Conservation (phyloP, 2,113 vertebrate genomes). For the Corythornis cristatus region DNA sequence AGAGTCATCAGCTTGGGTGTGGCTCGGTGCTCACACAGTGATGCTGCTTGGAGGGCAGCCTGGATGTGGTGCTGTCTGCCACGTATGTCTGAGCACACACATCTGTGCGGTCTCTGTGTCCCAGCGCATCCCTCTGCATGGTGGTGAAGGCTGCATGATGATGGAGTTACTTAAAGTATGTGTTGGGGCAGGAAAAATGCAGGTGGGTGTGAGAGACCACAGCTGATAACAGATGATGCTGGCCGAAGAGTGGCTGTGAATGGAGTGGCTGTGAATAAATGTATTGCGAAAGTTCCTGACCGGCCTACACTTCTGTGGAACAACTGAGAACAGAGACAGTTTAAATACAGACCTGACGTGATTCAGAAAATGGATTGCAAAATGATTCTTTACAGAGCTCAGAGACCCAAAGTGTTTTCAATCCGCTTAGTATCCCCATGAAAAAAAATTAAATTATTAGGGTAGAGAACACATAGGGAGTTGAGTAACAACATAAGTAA, state of each 20-base stretch:
- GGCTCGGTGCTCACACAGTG: fast-evolving
- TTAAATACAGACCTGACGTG: neutral
- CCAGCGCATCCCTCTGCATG: neutral
- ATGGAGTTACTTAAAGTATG: neutral
- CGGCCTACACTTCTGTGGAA: neutral
- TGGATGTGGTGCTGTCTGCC: neutral
- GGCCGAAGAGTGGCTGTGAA: slow-evolving; percentile 1
- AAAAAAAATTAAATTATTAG: neutral
- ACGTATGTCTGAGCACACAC: neutral
- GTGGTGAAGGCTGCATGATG: neutral
- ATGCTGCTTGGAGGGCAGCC: neutral
- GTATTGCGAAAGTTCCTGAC: slow-evolving; percentile 16
- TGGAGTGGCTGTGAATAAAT: slow-evolving; percentile 12
- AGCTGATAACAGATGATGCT: slow-evolving; percentile 17
- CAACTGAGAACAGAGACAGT: neutral
- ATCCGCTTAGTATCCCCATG: neutral
- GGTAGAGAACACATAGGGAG: neutral
- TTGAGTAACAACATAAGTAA: neutral
- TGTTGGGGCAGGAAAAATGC: neutral
- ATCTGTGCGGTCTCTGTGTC: neutral
- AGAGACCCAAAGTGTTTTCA: neutral
- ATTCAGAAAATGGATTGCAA: neutral
- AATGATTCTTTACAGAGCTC: neutral
- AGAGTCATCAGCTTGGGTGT: neutral
- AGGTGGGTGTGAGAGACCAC: slow-evolving; percentile 36